Percentiles rank a stretch among this genome's conserved stretches.
Evolutionary conservation across 2,888 invertebrate genomes (phyloP).

Genomic region (Eupelmus urozonus): DNA sequence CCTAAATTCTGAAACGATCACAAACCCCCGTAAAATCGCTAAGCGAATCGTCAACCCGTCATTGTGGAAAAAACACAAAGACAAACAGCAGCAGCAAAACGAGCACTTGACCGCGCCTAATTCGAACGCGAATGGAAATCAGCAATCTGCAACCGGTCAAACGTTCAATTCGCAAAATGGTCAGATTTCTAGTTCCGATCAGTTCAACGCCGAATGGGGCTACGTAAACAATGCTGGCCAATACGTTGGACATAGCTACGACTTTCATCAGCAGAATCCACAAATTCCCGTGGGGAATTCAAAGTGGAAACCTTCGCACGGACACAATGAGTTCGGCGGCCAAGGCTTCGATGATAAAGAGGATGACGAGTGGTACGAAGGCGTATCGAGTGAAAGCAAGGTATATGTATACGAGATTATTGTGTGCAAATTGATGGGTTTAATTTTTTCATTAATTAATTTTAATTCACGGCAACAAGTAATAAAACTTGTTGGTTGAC

Average conservation of each 20-base stretch:
- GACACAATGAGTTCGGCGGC: conserved; percentile 48
- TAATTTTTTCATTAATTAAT: background rate
- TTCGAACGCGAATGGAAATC: background rate
- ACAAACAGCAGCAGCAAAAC: background rate
- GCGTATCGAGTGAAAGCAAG: conserved; percentile 66
- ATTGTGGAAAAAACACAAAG: background rate
- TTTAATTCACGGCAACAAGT: too few species aligned
- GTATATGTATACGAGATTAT: conserved; percentile 61
- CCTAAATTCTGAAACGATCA: background rate
- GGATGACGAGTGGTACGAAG: conserved; percentile 67
- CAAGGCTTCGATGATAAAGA: conserved; percentile 36
- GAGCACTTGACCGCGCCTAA: background rate
- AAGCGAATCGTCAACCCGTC: conserved; percentile 40
- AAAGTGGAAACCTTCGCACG: conserved; percentile 37
- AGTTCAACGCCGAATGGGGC: conserved; percentile 16
- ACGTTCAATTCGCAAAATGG: background rate
- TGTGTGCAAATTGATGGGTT: conserved; percentile 8
- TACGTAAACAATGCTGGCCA: background rate
- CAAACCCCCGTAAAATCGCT: background rate
- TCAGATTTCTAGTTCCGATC: background rate
- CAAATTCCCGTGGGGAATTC: background rate
- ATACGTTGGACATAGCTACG: conserved; percentile 17
- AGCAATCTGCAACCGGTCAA: background rate
- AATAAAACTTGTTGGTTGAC: background rate
- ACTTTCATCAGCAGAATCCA: conserved; percentile 33